phyloP scores from a whole-genome alignment of 2,888 invertebrate genomes.

The Pachydiplax longipennis region DNA sequence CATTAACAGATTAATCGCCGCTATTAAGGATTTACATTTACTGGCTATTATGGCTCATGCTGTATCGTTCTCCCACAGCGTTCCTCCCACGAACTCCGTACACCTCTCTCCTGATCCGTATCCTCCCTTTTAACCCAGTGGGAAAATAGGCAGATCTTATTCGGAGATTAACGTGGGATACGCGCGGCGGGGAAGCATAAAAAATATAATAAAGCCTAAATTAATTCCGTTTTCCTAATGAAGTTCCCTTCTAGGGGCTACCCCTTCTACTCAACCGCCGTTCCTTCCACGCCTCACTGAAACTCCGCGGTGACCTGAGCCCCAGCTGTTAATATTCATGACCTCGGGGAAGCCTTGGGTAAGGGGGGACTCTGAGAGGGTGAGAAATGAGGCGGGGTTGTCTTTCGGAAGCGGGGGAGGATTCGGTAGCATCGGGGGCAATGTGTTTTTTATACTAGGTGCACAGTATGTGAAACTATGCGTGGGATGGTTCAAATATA shows the following conservation, averaged over 20 bases:
- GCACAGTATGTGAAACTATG: background rate
- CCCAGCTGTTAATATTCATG: slow-evolving; percentile 43
- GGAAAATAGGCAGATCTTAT: slow-evolving; percentile 38
- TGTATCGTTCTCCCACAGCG: background rate
- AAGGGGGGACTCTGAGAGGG: slow-evolving; percentile 1
- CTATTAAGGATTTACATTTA: background rate
- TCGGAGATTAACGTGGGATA: slow-evolving; percentile 35
- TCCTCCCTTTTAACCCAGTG: background rate
- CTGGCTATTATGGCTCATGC: background rate
- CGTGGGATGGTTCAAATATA: background rate
- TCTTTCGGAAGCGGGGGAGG: background rate
- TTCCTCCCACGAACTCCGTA: background rate
- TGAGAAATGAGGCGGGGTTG: background rate
- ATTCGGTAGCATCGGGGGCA: background rate
- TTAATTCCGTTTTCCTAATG: slow-evolving; percentile 44
- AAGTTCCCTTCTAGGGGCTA: slow-evolving; percentile 35
- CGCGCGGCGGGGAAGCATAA: background rate
- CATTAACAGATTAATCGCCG: background rate
- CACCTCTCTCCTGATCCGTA: background rate
- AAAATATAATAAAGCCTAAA: slow-evolving; percentile 39
- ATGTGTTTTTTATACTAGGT: background rate
- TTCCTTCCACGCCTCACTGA: slow-evolving; percentile 35
- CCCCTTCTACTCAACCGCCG: background rate
- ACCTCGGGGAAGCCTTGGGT: slow-evolving; percentile 21
- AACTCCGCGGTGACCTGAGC: slow-evolving; percentile 37